Evolutionary conservation across 2,797 vertebrate species (phyloP).

Genomic region (Setipinna tenuifilis): DNA sequence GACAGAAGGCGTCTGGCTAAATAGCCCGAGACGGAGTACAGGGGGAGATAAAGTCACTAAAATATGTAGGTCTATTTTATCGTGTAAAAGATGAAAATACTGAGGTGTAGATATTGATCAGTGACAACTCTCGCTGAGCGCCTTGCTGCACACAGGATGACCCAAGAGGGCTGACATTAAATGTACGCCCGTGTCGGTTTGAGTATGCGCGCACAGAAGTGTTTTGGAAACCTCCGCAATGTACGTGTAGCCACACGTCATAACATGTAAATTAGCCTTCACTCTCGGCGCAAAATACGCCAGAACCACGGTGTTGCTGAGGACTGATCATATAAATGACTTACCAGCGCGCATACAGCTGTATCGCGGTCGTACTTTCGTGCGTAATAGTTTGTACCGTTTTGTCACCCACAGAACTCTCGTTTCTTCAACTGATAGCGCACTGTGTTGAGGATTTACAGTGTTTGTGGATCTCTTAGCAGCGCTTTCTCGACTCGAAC

Average conservation of each 20-base stretch:
- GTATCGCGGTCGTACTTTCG: background rate
- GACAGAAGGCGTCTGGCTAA: too few species aligned
- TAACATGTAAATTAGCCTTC: background rate
- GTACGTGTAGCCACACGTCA: background rate
- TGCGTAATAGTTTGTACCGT: background rate
- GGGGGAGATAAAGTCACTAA: background rate
- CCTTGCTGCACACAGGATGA: too few species aligned
- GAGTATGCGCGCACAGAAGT: background rate
- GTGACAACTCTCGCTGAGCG: background rate
- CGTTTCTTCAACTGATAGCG: background rate
- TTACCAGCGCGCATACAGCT: background rate
- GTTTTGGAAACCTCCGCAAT: slow-evolving; percentile 1
- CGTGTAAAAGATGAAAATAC: too few species aligned
- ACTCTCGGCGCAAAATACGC: background rate
- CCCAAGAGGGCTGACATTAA: background rate
- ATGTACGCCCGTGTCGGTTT: background rate
- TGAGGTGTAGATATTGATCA: background rate
- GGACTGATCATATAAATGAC: background rate
- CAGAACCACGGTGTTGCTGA: background rate
- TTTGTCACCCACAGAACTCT: background rate
- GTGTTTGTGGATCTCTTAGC: background rate
- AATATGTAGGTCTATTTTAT: background rate
- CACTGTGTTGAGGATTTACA: background rate
- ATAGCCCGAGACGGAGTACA: too few species aligned
- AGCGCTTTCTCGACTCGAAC: background rate